phyloP scores from a whole-genome alignment of 2,113 vertebrate species.

The Eptesicus fuscus region DNA sequence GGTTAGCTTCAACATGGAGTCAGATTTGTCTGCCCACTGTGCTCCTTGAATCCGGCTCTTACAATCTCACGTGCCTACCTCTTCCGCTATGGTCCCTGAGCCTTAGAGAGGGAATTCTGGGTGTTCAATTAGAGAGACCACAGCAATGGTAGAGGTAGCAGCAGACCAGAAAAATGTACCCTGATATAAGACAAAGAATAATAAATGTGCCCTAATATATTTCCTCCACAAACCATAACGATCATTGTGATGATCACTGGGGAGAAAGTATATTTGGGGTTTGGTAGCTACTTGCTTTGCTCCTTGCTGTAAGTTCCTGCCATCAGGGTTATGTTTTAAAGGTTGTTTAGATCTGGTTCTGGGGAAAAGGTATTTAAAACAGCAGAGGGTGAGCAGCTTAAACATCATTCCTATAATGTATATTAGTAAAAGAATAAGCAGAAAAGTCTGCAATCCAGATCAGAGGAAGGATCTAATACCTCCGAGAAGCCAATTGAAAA shows the following conservation, averaged over 20 bases:
- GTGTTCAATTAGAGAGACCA: not conserved
- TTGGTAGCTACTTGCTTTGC: not conserved
- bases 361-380: not conserved
- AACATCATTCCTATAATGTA: not conserved
- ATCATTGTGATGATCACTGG: not conserved
- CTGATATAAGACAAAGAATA: not conserved
- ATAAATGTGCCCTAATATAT: not conserved
- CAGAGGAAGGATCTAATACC: not conserved
- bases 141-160: not conserved
- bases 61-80: not conserved
- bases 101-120: not conserved
- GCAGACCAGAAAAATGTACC: not conserved
- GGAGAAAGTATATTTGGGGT: not conserved
- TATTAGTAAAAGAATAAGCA: not conserved
- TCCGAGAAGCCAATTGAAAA: not conserved
- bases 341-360: not conserved
- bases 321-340: not conserved
- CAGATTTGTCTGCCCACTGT: not conserved
- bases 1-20: not conserved
- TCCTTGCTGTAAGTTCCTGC: not conserved
- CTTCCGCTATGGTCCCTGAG: not conserved
- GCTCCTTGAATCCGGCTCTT: not conserved
- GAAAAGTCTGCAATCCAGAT: not conserved
- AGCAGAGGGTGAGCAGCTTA: not conserved
- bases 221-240: not conserved